These are phyloP conservation scores for Syrphus vitripennis DNA, from an alignment of 2,888 invertebrate genomes.

Conservation along the genomic window DNA sequence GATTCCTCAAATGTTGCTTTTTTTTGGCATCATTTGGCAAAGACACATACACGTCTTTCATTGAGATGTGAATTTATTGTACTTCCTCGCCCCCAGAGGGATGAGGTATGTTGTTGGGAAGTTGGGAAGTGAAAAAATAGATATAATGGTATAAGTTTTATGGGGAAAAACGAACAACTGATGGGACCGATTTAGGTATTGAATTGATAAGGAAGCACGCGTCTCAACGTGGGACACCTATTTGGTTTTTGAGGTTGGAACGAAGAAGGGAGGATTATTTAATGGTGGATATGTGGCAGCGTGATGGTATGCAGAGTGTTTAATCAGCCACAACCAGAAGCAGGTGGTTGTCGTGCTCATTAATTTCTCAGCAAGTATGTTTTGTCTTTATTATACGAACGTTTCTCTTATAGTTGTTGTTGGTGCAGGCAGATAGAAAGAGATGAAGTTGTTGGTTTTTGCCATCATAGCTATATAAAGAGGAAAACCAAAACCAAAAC, in stretches of 20 bases:
- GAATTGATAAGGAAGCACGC: constrained; percentile 55
- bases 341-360: constrained; percentile 47
- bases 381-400: not conserved
- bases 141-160: not conserved
- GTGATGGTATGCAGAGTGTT: constrained; percentile 27
- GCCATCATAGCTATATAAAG: not conserved
- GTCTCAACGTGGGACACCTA: constrained; percentile 20
- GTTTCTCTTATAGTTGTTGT: not conserved
- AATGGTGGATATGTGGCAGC: constrained; percentile 16
- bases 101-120: not conserved
- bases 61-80: constrained; percentile 23
- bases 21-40: constrained; percentile 51
- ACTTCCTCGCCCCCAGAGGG: constrained; percentile 10
- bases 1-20: not conserved
- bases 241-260: not conserved
- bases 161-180: not conserved
- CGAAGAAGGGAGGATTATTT: constrained; percentile 23
- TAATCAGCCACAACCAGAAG: constrained; percentile 56
- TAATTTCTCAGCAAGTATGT: constrained; percentile 43
- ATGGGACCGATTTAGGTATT: constrained; percentile 29
- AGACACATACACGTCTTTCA: constrained; percentile 26
- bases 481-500: constrained; percentile 1
- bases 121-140: not conserved
- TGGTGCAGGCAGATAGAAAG: not conserved
- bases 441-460: not conserved